phyloP scores from a whole-genome alignment of 2,797 vertebrate genomes.

The Danio kyathit region DNA sequence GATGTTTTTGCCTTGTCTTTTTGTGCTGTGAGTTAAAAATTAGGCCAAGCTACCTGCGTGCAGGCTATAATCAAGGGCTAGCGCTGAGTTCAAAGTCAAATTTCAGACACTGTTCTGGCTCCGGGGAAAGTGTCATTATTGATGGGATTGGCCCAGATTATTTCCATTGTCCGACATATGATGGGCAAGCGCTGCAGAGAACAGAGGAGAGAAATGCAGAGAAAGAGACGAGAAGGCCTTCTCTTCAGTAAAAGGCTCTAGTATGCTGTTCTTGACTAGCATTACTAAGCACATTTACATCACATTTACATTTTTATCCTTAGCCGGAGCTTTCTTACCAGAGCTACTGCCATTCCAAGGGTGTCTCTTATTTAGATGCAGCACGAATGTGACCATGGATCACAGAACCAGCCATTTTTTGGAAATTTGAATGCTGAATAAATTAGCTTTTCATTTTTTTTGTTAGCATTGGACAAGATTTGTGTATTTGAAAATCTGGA shows the following conservation, averaged over 20 bases:
- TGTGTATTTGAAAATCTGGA: too few species aligned
- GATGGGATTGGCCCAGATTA: constrained; percentile 55
- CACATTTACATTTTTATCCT: constrained; percentile 22
- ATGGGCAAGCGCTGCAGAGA: constrained; percentile 30
- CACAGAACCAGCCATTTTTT: too few species aligned
- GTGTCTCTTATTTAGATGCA: too few species aligned
- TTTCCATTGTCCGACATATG: constrained; percentile 55
- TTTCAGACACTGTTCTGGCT: constrained; percentile 45
- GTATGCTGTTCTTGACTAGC: neutral
- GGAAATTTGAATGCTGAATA: too few species aligned
- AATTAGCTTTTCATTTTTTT: too few species aligned
- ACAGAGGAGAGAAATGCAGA: constrained; percentile 23
- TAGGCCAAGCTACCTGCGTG: constrained; percentile 41
- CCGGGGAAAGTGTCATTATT: constrained; percentile 54
- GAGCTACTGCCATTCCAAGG: constrained; percentile 3
- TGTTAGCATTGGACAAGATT: too few species aligned
- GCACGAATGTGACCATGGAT: too few species aligned
- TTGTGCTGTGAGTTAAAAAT: constrained; percentile 49
- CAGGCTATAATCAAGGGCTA: constrained; percentile 27
- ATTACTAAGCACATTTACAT: constrained; percentile 40
- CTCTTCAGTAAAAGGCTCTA: neutral
- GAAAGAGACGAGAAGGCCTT: neutral
- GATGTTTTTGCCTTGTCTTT: constrained; percentile 42
- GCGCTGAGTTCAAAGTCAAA: constrained; percentile 57
- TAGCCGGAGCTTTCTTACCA: constrained; percentile 14